These are phyloP conservation scores for Lasioglossum figueresi DNA, from an alignment of 2,888 invertebrate species.

Conservation along the genomic window DNA sequence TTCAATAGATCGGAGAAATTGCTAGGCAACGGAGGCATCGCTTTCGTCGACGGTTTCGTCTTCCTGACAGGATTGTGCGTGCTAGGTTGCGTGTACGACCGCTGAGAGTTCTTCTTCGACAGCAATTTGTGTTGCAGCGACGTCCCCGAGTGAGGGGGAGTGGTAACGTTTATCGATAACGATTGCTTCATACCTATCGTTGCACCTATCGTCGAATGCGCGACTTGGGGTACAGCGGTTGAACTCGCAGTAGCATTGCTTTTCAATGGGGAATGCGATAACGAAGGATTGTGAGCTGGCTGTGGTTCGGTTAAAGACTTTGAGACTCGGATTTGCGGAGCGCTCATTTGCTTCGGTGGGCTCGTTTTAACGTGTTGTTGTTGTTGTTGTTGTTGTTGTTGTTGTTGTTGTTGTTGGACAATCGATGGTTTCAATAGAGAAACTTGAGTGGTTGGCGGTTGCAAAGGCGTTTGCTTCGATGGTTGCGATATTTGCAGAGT, in stretches of 20 bases:
- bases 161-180: slow-evolving; percentile 70
- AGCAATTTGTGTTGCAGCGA: slow-evolving; percentile 80
- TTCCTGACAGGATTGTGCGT: slow-evolving; percentile 70
- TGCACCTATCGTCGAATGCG: slow-evolving; percentile 67
- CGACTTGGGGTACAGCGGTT: slow-evolving; percentile 65
- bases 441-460: slow-evolving; percentile 72
- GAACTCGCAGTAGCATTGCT: slow-evolving; percentile 57
- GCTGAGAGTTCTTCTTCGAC: slow-evolving; percentile 79
- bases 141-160: slow-evolving; percentile 69
- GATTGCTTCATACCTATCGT: slow-evolving; percentile 69
- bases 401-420: slow-evolving; percentile 68
- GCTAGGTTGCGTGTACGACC: slow-evolving; percentile 57
- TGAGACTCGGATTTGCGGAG: slow-evolving; percentile 78
- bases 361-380: slow-evolving; percentile 59
- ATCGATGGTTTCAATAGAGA: slow-evolving; percentile 77
- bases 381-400: slow-evolving; percentile 74
- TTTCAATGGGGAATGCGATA: slow-evolving; percentile 71
- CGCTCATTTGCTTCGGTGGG: slow-evolving; percentile 69
- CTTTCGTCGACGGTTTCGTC: slow-evolving; percentile 59
- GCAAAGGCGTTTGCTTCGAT: slow-evolving; percentile 56
- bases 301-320: slow-evolving; percentile 78
- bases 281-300: slow-evolving; percentile 75
- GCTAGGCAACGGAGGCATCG: slow-evolving; percentile 65
- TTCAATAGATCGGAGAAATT: slow-evolving; percentile 69
- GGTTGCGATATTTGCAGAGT: slow-evolving; percentile 66